Evolutionary conservation across 2,797 vertebrate genomes (phyloP).

Genomic region (Peromyscus attwateri): DNA sequence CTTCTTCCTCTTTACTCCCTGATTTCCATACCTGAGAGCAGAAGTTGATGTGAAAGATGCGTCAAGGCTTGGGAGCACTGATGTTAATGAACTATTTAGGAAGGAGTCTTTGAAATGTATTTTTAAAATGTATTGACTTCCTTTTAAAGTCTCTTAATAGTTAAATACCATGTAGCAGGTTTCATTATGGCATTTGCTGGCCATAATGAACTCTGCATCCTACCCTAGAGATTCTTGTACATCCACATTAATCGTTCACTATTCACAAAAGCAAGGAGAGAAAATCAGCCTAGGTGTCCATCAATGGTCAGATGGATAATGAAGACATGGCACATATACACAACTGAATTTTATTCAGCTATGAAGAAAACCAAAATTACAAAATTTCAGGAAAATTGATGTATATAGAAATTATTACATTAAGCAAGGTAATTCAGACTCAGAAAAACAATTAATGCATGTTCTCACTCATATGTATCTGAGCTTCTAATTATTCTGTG

Average conservation of each 20-base stretch:
- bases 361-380: neutral
- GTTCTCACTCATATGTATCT: neutral
- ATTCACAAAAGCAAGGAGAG: neutral
- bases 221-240: neutral
- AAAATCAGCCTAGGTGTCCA: neutral
- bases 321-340: neutral
- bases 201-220: neutral
- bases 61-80: neutral
- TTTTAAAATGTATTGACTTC: neutral
- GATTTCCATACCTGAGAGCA: neutral
- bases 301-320: neutral
- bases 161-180: neutral
- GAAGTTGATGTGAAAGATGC: neutral
- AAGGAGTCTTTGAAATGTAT: neutral
- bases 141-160: neutral
- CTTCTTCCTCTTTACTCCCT: neutral
- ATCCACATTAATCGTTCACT: neutral
- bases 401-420: neutral
- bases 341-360: neutral
- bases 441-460: neutral
- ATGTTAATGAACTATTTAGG: neutral
- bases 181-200: neutral
- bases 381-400: neutral
- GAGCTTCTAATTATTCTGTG: neutral
- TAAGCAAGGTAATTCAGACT: neutral